A percentile compares a stretch with the other conserved stretches of the same genome.
phyloP scores from a whole-genome alignment of 2,888 invertebrate species.

The Argyresthia goedartella region DNA sequence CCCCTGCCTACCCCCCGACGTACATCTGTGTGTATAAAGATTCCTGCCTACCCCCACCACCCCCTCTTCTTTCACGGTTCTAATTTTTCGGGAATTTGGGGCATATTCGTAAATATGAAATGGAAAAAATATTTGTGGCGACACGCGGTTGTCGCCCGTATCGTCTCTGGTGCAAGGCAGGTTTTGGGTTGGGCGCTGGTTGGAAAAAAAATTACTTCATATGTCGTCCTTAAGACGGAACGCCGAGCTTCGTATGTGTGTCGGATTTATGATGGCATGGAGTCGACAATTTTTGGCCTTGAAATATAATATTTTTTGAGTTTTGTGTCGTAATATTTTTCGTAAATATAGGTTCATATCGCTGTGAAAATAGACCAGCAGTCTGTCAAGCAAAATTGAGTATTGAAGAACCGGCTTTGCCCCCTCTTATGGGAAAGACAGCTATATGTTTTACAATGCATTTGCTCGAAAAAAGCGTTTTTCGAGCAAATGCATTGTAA shows the following conservation, averaged over 20 bases:
- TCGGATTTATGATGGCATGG: slow-evolving; percentile 31
- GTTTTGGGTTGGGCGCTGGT: slow-evolving; percentile 27
- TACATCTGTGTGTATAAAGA: slow-evolving; percentile 37
- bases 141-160: slow-evolving; percentile 31
- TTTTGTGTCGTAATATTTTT: too few species aligned
- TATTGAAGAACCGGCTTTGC: too few species aligned
- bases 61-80: slow-evolving; percentile 66
- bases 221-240: slow-evolving; percentile 72
- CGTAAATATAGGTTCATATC: too few species aligned
- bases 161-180: slow-evolving; percentile 22
- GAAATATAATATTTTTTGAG: not conserved
- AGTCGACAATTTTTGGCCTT: slow-evolving; percentile 21
- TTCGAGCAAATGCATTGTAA: too few species aligned
- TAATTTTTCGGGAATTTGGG: slow-evolving; percentile 73
- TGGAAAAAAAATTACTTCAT: slow-evolving; percentile 71
- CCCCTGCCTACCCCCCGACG: slow-evolving; percentile 20
- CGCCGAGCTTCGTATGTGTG: slow-evolving; percentile 67
- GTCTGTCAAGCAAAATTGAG: too few species aligned
- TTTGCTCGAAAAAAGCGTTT: too few species aligned
- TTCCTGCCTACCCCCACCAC: slow-evolving; percentile 35
- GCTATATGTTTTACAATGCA: too few species aligned
- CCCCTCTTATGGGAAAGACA: too few species aligned
- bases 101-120: slow-evolving; percentile 73
- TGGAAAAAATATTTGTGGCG: slow-evolving; percentile 68
- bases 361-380: not conserved